Evolutionary conservation across 1,140 invertebrate genomes (phyloP).

Genomic region (Lepidurus packardi): DNA sequence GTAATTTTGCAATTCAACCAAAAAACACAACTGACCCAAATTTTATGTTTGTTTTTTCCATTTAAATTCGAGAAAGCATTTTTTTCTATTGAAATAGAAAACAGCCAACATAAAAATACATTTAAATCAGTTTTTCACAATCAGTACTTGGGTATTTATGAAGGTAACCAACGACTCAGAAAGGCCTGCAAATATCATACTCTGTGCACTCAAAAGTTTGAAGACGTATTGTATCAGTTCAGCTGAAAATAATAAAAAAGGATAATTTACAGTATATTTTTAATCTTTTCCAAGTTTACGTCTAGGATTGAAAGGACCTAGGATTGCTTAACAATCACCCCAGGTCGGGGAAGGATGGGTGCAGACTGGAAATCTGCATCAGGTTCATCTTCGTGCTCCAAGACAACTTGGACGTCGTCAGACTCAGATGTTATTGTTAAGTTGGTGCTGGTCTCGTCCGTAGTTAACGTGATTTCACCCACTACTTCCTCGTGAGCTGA

Average conservation of each 20-base stretch:
- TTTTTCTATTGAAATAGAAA: not conserved
- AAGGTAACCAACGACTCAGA: too few relatives aligned
- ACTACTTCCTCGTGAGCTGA: constrained; percentile 23
- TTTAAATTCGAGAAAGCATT: not conserved
- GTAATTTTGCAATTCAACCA: not conserved
- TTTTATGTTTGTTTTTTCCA: not conserved
- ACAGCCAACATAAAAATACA: not conserved
- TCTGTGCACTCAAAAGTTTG: too few relatives aligned
- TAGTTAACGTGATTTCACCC: not conserved
- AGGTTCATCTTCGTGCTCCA: not conserved
- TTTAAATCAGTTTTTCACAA: too few relatives aligned
- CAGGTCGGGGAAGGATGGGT: not conserved
- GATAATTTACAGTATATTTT: not conserved
- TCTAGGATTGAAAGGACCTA: not conserved
- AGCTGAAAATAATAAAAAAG: too few relatives aligned
- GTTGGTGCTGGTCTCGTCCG: not conserved
- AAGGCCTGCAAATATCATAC: too few relatives aligned
- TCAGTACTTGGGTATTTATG: too few relatives aligned
- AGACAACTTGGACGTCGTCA: not conserved
- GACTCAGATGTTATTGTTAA: not conserved
- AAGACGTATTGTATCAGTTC: too few relatives aligned
- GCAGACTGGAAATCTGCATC: not conserved
- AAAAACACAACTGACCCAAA: not conserved
- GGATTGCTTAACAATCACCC: not conserved
- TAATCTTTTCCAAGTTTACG: not conserved